Evolutionary conservation across 2,113 vertebrate species (phyloP).

Genomic region (Pogona vitticeps): DNA sequence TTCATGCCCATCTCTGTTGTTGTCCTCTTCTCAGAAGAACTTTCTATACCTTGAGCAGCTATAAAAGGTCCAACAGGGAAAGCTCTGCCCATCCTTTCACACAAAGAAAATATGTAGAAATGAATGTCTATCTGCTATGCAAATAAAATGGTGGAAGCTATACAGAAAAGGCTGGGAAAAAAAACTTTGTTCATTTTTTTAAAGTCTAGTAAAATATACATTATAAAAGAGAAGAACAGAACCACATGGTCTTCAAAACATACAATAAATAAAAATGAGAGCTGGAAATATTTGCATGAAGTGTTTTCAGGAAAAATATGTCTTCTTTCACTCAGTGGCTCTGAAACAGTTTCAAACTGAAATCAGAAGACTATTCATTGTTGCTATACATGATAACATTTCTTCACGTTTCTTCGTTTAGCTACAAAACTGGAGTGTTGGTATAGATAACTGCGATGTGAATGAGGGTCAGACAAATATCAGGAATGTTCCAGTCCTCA

Average conservation of each 20-base stretch:
- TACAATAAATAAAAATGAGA: background rate
- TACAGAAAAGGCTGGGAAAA: background rate
- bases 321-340: background rate
- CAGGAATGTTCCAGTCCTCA: background rate
- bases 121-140: background rate
- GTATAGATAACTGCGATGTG: background rate
- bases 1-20: too few species aligned
- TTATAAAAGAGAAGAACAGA: background rate
- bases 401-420: background rate
- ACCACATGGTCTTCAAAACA: background rate
- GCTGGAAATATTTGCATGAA: background rate
- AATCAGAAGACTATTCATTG: background rate
- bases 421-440: background rate
- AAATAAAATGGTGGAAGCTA: background rate
- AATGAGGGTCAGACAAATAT: too few species aligned
- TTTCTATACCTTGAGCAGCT: background rate
- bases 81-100: background rate
- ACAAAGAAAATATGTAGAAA: background rate
- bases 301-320: background rate
- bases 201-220: background rate
- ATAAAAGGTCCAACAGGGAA: background rate
- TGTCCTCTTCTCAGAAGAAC: background rate
- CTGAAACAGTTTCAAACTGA: background rate
- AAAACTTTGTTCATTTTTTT: background rate
- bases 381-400: background rate